These are phyloP conservation scores for Hydra vulgaris DNA, from an alignment of 30 jellyfish, hydroid and myxozoan genomes.

Conservation along the genomic window DNA sequence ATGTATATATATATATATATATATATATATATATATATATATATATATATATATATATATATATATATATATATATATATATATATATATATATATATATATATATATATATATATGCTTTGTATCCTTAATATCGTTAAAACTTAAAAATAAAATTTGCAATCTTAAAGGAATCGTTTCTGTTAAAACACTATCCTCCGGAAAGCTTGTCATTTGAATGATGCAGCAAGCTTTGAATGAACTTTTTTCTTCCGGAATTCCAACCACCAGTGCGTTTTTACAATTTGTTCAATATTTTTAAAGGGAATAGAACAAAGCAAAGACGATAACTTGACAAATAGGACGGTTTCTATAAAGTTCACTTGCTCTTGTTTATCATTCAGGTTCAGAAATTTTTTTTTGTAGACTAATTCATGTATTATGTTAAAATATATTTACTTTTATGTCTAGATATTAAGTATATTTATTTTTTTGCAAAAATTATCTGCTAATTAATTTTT, in stretches of 20 bases:
- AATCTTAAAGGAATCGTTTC: not conserved
- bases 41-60: no score
- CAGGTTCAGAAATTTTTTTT: no score
- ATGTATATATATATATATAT: no score
- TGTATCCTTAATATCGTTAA: no score
- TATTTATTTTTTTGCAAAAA: no score
- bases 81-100: no score
- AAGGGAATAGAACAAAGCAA: slow-evolving; percentile 6
- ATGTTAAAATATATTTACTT: not conserved
- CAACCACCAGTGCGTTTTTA: not conserved
- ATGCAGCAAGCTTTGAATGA: not conserved
- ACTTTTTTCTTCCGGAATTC: slow-evolving; percentile 10
- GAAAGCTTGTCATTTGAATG: not conserved
- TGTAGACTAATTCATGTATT: no score
- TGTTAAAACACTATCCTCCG: not conserved
- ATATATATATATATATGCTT: no score
- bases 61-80: no score
- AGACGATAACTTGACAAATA: not conserved
- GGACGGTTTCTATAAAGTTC: not conserved
- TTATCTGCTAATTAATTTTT: not conserved
- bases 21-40: no score
- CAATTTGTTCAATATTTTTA: slow-evolving; percentile 11
- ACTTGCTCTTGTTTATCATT: no score
- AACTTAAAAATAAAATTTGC: not conserved
- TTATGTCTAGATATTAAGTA: not conserved